These are phyloP conservation scores for Ceratitis capitata DNA, from an alignment of 1,140 invertebrate species.

Conservation along the genomic window DNA sequence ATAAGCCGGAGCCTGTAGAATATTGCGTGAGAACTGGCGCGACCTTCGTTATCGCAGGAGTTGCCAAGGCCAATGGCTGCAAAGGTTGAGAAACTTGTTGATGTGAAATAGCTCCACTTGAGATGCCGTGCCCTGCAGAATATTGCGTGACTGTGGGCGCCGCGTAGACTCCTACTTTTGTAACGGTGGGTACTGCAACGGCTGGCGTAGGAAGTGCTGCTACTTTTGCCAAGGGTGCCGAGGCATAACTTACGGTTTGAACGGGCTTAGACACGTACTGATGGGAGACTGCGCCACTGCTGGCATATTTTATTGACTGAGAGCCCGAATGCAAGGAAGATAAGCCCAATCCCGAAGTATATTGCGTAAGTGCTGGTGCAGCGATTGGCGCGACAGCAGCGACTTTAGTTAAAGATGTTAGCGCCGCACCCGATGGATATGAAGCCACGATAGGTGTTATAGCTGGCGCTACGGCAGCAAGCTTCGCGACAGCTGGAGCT, in stretches of 20 bases:
- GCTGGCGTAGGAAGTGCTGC: neutral
- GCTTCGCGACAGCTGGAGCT: constrained; percentile 42
- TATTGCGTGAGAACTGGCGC: constrained; percentile 22
- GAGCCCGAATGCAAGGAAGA: neutral
- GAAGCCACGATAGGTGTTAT: constrained; percentile 17
- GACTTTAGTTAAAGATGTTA: constrained; percentile 41
- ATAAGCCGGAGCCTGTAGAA: neutral
- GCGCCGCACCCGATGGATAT: constrained; percentile 26
- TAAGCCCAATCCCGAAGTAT: constrained; percentile 30
- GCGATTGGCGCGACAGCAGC: neutral
- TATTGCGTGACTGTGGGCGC: neutral
- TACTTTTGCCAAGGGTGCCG: constrained; percentile 34
- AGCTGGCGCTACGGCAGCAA: neutral
- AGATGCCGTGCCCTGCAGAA: neutral
- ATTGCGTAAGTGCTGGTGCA: constrained; percentile 18
- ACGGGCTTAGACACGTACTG: constrained; percentile 41
- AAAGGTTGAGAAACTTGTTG: constrained; percentile 43
- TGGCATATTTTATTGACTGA: neutral
- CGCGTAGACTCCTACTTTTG: constrained; percentile 38
- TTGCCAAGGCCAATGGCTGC: neutral
- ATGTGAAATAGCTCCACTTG: constrained; percentile 42
- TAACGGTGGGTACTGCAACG: neutral
- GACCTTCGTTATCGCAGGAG: constrained; percentile 31
- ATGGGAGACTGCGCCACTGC: constrained; percentile 31
- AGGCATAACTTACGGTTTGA: constrained; percentile 29